Conservation (phyloP, 37 sponge, comb jelly and placozoan species). For the Diacarnus erythraeanus region DNA sequence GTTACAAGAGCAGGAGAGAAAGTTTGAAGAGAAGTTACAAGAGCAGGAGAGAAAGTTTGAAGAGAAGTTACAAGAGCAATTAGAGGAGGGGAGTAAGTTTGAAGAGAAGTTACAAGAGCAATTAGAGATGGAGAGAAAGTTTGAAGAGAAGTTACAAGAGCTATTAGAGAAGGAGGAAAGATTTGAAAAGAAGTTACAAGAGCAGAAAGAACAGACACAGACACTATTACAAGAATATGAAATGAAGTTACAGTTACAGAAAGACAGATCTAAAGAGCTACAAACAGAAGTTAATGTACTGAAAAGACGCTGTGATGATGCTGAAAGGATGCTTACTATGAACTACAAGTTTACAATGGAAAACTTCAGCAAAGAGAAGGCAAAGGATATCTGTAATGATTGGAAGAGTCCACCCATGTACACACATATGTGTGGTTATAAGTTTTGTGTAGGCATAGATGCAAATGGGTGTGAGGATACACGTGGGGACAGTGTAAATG, state of each 20-base stretch:
- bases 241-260: no score
- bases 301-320: not conserved
- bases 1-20: no score
- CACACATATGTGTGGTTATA: slow-evolving; percentile 10
- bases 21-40: no score
- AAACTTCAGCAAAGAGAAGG: slow-evolving; percentile 54
- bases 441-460: not conserved
- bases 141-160: not conserved
- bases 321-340: no score
- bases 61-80: no score
- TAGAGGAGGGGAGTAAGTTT: not conserved
- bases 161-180: not conserved
- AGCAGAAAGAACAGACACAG: not conserved
- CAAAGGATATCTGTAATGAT: slow-evolving; percentile 48
- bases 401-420: slow-evolving; percentile 35
- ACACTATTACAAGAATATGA: no score
- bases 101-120: not conserved
- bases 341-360: no score
- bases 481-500: no score
- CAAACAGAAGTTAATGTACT: not conserved
- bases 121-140: not conserved
- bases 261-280: no score
- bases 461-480: no score
- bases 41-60: no score
- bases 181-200: not conserved